These are phyloP conservation scores for Podabrus alpinus DNA, from an alignment of 2,888 invertebrate genomes.

Conservation along the genomic window DNA sequence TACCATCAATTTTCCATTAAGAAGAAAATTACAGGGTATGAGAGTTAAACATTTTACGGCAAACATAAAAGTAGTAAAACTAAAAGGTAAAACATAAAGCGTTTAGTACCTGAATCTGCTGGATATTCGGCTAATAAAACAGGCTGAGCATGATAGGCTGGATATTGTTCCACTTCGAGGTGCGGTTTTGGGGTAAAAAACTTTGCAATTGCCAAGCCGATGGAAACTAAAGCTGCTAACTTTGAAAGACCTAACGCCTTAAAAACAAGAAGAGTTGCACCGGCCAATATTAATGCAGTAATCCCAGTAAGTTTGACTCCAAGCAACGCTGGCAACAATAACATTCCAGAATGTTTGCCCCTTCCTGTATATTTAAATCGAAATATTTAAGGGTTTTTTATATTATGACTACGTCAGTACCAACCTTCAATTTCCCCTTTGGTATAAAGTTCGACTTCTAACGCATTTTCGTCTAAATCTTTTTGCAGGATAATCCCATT, in stretches of 20 bases:
- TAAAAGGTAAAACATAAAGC: background rate
- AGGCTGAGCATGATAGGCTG: background rate
- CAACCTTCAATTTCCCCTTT: conserved; percentile 47
- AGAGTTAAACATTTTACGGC: no score
- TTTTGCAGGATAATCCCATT: conserved; percentile 60
- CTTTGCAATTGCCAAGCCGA: conserved; percentile 55
- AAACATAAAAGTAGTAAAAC: no score
- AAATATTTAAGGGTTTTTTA: background rate
- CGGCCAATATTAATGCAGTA: conserved; percentile 64
- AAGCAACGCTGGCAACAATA: conserved; percentile 68
- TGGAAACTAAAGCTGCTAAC: conserved; percentile 67
- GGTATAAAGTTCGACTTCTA: conserved; percentile 52
- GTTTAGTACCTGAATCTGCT: background rate
- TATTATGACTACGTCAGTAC: conserved; percentile 9
- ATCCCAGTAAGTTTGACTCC: conserved; percentile 72
- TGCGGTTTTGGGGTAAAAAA: conserved; percentile 29
- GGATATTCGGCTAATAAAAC: background rate
- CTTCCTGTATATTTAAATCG: conserved; percentile 50
- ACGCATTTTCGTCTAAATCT: conserved; percentile 57
- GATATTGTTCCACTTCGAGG: background rate
- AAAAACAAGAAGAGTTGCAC: conserved; percentile 66
- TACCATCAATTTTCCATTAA: background rate
- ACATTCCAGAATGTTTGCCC: conserved; percentile 63
- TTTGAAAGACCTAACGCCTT: conserved; percentile 74
- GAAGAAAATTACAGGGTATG: background rate